Percentiles rank a stretch among this genome's conserved stretches.
Evolutionary conservation across 2,888 invertebrate species (phyloP).

Genomic region (Sceliomorpha sp.): DNA sequence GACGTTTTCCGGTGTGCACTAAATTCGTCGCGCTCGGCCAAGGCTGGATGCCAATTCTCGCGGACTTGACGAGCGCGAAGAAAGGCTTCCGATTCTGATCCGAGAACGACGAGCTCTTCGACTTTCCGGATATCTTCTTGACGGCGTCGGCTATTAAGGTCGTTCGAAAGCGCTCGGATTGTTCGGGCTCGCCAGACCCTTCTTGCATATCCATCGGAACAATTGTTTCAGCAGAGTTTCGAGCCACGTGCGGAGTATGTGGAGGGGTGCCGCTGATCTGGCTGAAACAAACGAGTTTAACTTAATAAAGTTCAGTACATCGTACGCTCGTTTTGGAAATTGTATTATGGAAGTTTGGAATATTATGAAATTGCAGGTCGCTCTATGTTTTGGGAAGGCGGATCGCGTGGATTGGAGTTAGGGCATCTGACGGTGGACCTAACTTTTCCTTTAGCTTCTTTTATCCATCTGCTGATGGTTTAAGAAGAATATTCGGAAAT

Average conservation of each 20-base stretch:
- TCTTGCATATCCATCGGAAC: constrained; percentile 72
- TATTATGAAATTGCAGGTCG: no score
- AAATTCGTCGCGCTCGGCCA: constrained; percentile 76
- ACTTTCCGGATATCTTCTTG: constrained; percentile 63
- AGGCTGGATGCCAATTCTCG: constrained; percentile 66
- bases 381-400: no score
- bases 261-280: constrained; percentile 75
- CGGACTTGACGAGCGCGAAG: constrained; percentile 58
- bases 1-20: constrained; percentile 47
- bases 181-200: constrained; percentile 29
- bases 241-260: constrained; percentile 67
- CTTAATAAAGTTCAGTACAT: constrained; percentile 63
- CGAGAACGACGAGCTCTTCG: constrained; percentile 57
- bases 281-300: constrained; percentile 76
- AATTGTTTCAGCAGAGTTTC: constrained; percentile 72
- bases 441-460: no score
- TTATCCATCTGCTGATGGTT: no score
- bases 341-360: no score
- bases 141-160: constrained; percentile 63
- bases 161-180: constrained; percentile 56
- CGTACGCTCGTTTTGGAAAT: no score
- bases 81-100: constrained; percentile 69
- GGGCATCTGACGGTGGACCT: no score
- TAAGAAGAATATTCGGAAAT: no score
- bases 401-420: no score